Evolutionary conservation across 2,113 vertebrate species (phyloP).

Genomic region (Hippocampus comes): DNA sequence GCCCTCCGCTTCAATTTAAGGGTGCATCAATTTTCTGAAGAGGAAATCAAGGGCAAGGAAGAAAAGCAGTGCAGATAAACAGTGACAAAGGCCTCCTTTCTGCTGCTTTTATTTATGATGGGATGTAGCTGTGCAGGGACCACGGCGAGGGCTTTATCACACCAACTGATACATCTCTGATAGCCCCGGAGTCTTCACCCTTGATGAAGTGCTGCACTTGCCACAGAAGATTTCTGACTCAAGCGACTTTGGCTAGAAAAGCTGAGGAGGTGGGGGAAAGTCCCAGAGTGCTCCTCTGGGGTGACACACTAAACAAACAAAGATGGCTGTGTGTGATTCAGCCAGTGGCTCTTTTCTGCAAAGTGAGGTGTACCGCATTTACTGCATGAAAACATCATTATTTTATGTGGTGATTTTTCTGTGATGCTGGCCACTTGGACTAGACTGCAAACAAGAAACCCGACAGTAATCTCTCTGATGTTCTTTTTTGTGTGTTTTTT

Average conservation of each 20-base stretch:
- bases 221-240: conserved; percentile 90
- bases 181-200: conserved; percentile 90
- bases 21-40: conserved; percentile 99
- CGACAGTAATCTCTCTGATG: too few relatives aligned
- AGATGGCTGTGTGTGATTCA: conserved; percentile 56
- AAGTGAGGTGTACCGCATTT: neutral
- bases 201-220: conserved; percentile 95
- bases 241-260: conserved; percentile 82
- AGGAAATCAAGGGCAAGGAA: conserved; percentile 99
- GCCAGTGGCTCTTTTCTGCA: neutral
- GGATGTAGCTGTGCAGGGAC: conserved; percentile 92
- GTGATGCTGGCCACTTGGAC: neutral
- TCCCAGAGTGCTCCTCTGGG: conserved; percentile 77
- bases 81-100: conserved; percentile 97
- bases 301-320: conserved; percentile 84
- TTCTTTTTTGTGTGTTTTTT: too few relatives aligned
- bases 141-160: conserved; percentile 89
- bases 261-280: conserved; percentile 77
- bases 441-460: too few relatives aligned
- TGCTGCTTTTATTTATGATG: conserved; percentile 94
- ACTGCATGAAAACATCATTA: neutral
- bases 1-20: conserved; percentile 98
- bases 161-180: conserved; percentile 95
- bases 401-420: neutral
- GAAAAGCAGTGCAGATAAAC: conserved; percentile 98